Evolutionary conservation across 1,140 invertebrate species (phyloP), one percentile per base, ranked within the genome.

Genomic region (Philopotamus ludificatus): DNA sequence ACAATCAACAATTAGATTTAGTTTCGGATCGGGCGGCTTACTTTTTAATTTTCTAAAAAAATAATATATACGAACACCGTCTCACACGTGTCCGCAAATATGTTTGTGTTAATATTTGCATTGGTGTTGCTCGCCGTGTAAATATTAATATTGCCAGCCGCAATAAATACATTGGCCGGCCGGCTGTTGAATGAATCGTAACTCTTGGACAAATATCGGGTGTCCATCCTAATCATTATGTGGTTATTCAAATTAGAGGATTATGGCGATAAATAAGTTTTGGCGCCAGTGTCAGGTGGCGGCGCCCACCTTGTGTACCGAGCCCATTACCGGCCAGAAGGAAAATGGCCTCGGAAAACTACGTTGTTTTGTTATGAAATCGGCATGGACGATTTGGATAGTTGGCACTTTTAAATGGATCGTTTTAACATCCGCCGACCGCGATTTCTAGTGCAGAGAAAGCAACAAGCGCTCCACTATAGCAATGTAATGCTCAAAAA

Each of bases 171-270:
- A 57, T 23, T 41, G 51, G n/a, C n/a, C n/a, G n/a, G n/a, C n/a
- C n/a, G n/a, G n/a, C n/a, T 39, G 50, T 53, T 12, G 22, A 22
- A 22, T 53, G 22, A 25, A 20, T 15, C 18, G 21, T 57, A 22
- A 57, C 39, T 42, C 20, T 8, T 42, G 23, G 15, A 39, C 54
- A 57, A 57, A 57, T 39, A 57, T 57, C 34, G 54, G 34, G 34
- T 57, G 54, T 57, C 39, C 54, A 42, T 42, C 34, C 54, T 57
- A 57, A 57, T 57, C 15, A 57, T 57, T 57, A 57, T 57, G 54
- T 57, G 54, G 34, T 57, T 57, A 57, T 57, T 57, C 54, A 57
- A 57, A 57, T 57, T 57, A 57, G 54, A 57, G 54, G 54, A 57
- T 57, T 57, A 57, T 39, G 54, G 15, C 54, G 12, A 42, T 57